phyloP scores from a whole-genome alignment of 1,140 invertebrate species.

The Drosophila fuyamai region DNA sequence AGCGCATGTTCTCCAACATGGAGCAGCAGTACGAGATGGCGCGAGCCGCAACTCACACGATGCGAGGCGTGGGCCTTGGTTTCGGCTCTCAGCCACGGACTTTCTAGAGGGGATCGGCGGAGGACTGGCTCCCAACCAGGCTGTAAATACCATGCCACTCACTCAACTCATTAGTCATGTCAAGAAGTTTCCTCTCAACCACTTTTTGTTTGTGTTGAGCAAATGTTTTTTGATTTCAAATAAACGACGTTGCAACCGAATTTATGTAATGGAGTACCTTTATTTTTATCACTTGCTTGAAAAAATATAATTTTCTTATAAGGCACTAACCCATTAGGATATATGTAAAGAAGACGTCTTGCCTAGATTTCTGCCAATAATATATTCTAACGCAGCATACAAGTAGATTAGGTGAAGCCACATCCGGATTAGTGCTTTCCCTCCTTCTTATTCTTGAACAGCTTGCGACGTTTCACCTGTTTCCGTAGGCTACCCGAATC shows the following conservation, averaged over 20 bases:
- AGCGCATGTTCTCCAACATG: constrained; percentile 95
- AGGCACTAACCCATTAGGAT: too few species aligned
- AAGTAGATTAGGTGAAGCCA: too few species aligned
- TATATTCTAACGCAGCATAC: too few species aligned
- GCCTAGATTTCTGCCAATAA: too few species aligned
- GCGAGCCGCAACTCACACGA: constrained; percentile 96
- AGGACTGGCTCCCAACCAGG: constrained; percentile 13
- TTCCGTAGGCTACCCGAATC: too few species aligned
- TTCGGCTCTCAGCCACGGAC: constrained; percentile 86
- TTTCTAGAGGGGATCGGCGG: constrained; percentile 41
- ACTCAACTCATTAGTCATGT: constrained; percentile 52
- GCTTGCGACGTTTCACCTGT: too few species aligned
- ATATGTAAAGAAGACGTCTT: too few species aligned
- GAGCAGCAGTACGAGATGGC: constrained; percentile 98
- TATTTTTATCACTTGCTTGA: not conserved
- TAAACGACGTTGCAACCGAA: constrained; percentile 44
- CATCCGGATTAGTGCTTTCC: too few species aligned
- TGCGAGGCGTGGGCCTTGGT: constrained; percentile 95
- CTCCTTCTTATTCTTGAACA: too few species aligned
- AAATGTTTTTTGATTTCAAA: constrained; percentile 37
- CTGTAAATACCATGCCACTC: constrained; percentile 62
- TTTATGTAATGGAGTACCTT: not conserved
- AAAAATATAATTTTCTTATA: too few species aligned
- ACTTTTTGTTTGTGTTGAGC: constrained; percentile 58
- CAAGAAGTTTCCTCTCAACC: constrained; percentile 43